phyloP scores from a whole-genome alignment of 1,140 invertebrate species.

The Scylla paramamosain region DNA sequence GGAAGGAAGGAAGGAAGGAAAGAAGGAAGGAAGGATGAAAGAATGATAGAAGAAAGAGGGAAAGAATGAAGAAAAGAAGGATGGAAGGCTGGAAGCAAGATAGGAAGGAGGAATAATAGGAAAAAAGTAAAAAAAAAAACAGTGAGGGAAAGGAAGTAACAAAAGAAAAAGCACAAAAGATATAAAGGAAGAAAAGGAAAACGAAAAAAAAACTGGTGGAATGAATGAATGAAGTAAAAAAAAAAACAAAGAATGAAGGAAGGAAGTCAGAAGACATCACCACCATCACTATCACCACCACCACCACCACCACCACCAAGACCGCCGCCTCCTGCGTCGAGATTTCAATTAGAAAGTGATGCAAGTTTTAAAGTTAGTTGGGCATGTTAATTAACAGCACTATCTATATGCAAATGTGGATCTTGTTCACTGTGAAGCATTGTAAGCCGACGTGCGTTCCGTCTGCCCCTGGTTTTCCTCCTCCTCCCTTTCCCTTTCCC shows the following conservation, averaged over 20 bases:
- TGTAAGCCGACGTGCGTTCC: conserved; percentile 50
- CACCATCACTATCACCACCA: not conserved
- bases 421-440: conserved; percentile 42
- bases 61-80: not conserved
- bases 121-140: not conserved
- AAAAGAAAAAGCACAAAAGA: not conserved
- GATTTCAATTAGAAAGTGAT: conserved; percentile 75
- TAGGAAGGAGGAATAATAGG: not conserved
- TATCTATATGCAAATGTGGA: conserved; percentile 72
- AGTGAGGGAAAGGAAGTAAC: not conserved
- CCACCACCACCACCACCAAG: not conserved
- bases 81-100: not conserved
- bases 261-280: not conserved
- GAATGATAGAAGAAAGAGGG: not conserved
- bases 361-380: conserved; percentile 73
- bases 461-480: not conserved
- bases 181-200: not conserved
- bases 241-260: not conserved
- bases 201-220: not conserved
- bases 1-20: not conserved
- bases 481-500: not conserved
- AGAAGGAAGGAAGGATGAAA: not conserved
- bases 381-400: conserved; percentile 71
- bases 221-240: not conserved
- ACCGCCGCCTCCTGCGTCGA: conserved; percentile 42